A percentile compares a stretch with the other conserved stretches of the same genome.
Conservation (phyloP, 2,888 invertebrate species). For the Agrotis clavis region DNA sequence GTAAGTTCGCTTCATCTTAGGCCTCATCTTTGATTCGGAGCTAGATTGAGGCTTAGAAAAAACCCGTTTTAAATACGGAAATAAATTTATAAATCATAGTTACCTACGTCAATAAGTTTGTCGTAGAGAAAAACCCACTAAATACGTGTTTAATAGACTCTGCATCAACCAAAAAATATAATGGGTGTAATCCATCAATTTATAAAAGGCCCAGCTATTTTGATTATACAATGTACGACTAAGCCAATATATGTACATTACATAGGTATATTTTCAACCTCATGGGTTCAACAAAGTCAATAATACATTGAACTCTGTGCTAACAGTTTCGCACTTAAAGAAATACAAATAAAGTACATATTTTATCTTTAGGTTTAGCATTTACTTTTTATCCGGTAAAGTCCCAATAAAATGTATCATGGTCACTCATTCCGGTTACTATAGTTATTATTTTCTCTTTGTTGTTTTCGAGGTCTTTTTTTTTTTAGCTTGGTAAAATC, state of each 20-base stretch:
- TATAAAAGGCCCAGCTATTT: neutral
- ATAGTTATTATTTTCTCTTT: too few species aligned
- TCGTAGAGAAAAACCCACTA: slow-evolving; percentile 2
- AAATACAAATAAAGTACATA: neutral
- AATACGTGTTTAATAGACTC: neutral
- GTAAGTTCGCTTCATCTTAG: too few species aligned
- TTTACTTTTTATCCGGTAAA: neutral
- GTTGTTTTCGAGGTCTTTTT: too few species aligned
- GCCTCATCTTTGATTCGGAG: too few species aligned
- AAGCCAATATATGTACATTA: neutral
- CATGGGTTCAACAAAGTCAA: neutral
- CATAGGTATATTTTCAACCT: neutral
- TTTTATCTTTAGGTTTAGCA: neutral
- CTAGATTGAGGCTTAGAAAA: too few species aligned
- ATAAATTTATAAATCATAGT: neutral
- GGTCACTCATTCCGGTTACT: neutral
- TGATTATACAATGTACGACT: slow-evolving; percentile 1
- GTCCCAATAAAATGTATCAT: neutral
- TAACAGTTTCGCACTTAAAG: neutral
- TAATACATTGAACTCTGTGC: neutral
- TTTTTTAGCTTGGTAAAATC: too few species aligned
- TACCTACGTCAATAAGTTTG: neutral
- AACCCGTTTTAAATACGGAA: too few species aligned
- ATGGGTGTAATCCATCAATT: neutral
- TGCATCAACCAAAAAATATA: neutral